Conservation (phyloP, 1,140 invertebrate species). For the Drosophila burlai region DNA sequence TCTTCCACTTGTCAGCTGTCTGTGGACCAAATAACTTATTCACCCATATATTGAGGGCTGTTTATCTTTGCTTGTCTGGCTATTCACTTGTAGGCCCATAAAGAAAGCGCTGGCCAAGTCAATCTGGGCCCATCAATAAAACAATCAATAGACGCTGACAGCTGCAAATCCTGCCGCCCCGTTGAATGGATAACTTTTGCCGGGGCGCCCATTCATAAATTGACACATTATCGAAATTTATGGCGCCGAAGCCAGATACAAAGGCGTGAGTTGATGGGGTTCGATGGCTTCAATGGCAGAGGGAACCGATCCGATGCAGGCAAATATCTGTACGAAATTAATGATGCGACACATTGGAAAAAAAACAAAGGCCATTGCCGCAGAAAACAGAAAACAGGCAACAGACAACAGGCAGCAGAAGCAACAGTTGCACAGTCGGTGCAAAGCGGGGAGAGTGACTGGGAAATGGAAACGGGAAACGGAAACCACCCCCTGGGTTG, state of each 20-base stretch:
- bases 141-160: conserved; percentile 82
- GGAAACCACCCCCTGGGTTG: conserved; percentile 41
- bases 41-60: conserved; percentile 42
- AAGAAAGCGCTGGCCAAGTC: conserved; percentile 37
- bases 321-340: conserved; percentile 80
- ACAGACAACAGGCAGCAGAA: conserved; percentile 35
- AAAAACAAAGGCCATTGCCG: conserved; percentile 54
- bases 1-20: conserved; percentile 34
- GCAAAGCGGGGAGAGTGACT: neutral
- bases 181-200: conserved; percentile 46
- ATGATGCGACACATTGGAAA: conserved; percentile 74
- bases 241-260: conserved; percentile 53
- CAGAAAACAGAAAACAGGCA: conserved; percentile 16
- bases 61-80: conserved; percentile 45
- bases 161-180: conserved; percentile 62
- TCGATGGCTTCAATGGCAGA: conserved; percentile 1
- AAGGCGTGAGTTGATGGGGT: conserved; percentile 69
- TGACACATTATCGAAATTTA: conserved; percentile 84
- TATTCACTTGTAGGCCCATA: conserved; percentile 63
- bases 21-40: conserved; percentile 27
- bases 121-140: conserved; percentile 69
- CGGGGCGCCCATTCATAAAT: conserved; percentile 72
- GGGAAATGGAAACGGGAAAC: conserved; percentile 24
- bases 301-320: conserved; percentile 45
- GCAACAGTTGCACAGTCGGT: conserved; percentile 68